A percentile compares a stretch with the other conserved stretches of the same genome.
Conservation (phyloP, 1,140 invertebrate genomes). For the Tigriopus japonicus region DNA sequence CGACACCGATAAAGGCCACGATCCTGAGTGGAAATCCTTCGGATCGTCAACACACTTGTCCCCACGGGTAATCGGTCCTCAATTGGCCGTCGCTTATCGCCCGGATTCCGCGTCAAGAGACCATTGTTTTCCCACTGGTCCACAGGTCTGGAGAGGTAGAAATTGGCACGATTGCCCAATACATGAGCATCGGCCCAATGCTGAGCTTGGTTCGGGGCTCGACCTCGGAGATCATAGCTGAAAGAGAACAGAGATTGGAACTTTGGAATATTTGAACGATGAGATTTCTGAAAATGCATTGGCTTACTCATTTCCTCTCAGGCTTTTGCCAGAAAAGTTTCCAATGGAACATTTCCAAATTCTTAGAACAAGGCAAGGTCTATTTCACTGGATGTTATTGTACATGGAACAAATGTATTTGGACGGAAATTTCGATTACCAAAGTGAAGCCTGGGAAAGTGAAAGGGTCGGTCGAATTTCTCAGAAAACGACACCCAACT, state of each 20-base stretch:
- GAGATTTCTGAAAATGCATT: too few species aligned
- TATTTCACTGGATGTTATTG: too few species aligned
- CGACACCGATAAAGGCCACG: slow-evolving; percentile 23
- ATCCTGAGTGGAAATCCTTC: background rate
- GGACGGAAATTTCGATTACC: too few species aligned
- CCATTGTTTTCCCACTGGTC: background rate
- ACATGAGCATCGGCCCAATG: slow-evolving; percentile 1
- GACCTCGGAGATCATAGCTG: slow-evolving; percentile 1
- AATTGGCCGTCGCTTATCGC: background rate
- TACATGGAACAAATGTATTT: too few species aligned
- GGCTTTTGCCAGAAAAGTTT: too few species aligned
- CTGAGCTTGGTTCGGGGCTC: background rate
- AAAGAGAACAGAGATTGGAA: background rate
- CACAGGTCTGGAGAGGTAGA: background rate
- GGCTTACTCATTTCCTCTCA: too few species aligned
- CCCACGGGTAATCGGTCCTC: background rate
- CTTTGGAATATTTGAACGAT: too few species aligned
- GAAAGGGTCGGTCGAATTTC: too few species aligned
- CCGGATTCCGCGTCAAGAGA: background rate
- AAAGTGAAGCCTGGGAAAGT: too few species aligned
- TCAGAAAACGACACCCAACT: too few species aligned
- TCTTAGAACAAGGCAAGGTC: too few species aligned
- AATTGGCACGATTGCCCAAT: background rate
- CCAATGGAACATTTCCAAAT: too few species aligned
- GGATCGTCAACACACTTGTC: background rate